phyloP scores from a whole-genome alignment of 2,113 vertebrate species.

The Genyomyrus donnyi region DNA sequence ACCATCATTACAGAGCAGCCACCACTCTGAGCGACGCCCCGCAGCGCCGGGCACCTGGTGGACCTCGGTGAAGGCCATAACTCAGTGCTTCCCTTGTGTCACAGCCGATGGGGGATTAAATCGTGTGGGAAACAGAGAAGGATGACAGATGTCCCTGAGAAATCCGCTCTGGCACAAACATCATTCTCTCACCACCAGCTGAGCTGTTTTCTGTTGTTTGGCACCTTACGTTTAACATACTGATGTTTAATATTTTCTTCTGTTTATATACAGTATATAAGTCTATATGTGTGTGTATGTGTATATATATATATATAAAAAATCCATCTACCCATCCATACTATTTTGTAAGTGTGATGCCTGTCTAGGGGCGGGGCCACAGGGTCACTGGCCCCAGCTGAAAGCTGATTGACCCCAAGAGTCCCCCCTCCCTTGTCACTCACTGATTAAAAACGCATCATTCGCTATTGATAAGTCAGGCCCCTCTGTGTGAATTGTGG shows the following conservation, averaged over 20 bases:
- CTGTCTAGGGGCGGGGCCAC: too few relatives aligned
- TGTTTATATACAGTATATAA: neutral
- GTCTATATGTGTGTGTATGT: too few relatives aligned
- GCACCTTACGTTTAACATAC: neutral
- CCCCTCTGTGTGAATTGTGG: neutral
- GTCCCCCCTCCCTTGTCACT: neutral
- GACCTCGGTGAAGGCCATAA: neutral
- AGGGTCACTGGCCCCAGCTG: too few relatives aligned
- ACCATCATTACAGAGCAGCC: neutral
- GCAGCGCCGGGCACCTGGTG: neutral
- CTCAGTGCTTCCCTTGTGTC: neutral
- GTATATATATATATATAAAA: too few relatives aligned
- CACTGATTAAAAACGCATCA: neutral
- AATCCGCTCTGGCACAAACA: neutral
- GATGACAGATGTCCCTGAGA: neutral
- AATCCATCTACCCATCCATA: too few relatives aligned
- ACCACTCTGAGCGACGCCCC: neutral
- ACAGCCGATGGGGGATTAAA: neutral
- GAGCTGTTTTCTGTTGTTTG: neutral
- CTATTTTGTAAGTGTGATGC: too few relatives aligned
- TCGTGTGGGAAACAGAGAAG: neutral
- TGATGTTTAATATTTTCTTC: neutral
- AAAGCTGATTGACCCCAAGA: too few relatives aligned
- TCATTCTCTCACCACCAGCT: neutral
- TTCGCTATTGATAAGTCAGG: neutral